A percentile compares a stretch with the other conserved stretches of the same genome.
Evolutionary conservation across 2,888 invertebrate genomes (phyloP).

Genomic region (Caenorhabditis imperialis): DNA sequence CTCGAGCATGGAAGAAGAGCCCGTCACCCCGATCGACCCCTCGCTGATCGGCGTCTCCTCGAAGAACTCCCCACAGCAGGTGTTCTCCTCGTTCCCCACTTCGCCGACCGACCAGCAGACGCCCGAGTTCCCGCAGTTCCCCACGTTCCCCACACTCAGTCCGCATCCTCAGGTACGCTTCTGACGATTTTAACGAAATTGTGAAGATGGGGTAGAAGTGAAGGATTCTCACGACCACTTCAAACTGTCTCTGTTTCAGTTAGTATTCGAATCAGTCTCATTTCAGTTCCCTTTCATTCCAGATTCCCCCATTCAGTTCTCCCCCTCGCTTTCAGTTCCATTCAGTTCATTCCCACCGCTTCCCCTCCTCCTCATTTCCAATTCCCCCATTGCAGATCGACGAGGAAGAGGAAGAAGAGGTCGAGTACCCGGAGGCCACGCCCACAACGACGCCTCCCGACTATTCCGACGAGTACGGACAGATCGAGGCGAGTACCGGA

Average conservation of each 20-base stretch:
- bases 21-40: conserved; percentile 31
- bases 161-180: conserved; percentile 52
- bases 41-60: conserved; percentile 26
- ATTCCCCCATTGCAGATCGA: conserved; percentile 32
- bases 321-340: background rate
- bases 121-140: conserved; percentile 56
- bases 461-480: conserved; percentile 39
- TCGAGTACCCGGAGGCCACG: conserved; percentile 15
- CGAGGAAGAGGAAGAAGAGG: conserved; percentile 48
- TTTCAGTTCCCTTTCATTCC: conserved; percentile 1
- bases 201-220: background rate
- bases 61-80: conserved; percentile 39
- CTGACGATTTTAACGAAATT: too few species aligned
- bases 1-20: conserved; percentile 56
- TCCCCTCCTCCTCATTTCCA: conserved; percentile 6
- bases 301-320: background rate
- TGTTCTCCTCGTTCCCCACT: conserved; percentile 90
- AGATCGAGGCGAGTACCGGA: conserved; percentile 32
- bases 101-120: conserved; percentile 39
- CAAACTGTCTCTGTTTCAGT: too few species aligned
- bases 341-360: background rate
- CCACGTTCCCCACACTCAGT: conserved; percentile 46
- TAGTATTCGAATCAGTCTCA: too few species aligned
- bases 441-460: conserved; percentile 30
- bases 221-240: background rate